Evolutionary conservation across 2,797 vertebrate species (phyloP), one percentile per base, ranked within the genome.

Genomic region (Microtus agrestis): DNA sequence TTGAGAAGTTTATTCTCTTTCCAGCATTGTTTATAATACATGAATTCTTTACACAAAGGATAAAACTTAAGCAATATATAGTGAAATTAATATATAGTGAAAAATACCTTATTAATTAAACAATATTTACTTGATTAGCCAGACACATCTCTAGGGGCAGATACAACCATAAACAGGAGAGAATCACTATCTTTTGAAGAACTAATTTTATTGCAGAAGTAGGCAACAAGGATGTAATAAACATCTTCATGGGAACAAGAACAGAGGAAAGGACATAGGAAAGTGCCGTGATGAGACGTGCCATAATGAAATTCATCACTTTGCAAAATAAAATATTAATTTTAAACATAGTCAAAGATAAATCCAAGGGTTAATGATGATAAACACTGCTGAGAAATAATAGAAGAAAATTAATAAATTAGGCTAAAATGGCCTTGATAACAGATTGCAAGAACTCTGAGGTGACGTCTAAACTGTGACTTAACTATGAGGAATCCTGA

Each of bases 71-170:
- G 21, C 82, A 56, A 25, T 19, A 37, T 74, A 73, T 31, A n/a
- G n/a, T n/a, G n/a, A n/a, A n/a, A n/a, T 80, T 65, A 82, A 37
- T 7, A 82, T 63, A 61, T 40, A 82, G 37, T 8, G 27, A 29
- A 93, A 5, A 91, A 95, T 11, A 86, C 4, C 21, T 43, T 82
- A 82, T 61, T 63, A 81, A 94, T 91, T 88, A 94, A 82, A 95
- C 77, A 94, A n/a, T 82, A 88, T 56, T 91, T 76, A 92, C 19
- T 40, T 11, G 37, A 12, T 88, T 84, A 46, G 1, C 61, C 69
- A 81, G 59, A 29, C 7, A 89, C 43, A 51, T 89, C 79, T 80
- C 37, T 17, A 48, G 15, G 29, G 48, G 6, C 40, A 23, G 46
- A 91, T 56, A 40, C 8, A 89, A 71, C 73, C n/a, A 89, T 48